Conservation (phyloP, 1,140 invertebrate genomes). For the Saccostrea echinata region DNA sequence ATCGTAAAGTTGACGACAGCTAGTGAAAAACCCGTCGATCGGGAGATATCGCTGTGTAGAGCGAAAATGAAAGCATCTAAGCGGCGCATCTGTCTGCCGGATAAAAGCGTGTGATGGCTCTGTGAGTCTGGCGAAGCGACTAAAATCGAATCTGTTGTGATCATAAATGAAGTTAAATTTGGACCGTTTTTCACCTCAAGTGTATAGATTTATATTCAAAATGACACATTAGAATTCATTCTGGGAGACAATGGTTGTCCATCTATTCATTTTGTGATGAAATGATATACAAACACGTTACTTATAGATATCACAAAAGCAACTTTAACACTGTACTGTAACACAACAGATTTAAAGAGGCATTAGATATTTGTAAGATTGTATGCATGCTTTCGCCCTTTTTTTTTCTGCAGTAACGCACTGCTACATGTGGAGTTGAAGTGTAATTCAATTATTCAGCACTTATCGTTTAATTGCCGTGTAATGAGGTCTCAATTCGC, state of each 20-base stretch:
- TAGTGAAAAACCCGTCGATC: constrained; percentile 6
- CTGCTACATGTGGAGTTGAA: not conserved
- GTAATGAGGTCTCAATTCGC: constrained; percentile 17
- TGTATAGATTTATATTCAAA: not conserved
- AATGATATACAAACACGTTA: no score
- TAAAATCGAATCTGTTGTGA: not conserved
- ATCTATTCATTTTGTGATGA: not conserved
- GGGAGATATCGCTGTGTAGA: not conserved
- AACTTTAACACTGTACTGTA: no score
- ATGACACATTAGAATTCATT: not conserved
- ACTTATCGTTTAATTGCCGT: constrained; percentile 34
- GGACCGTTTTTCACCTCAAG: not conserved
- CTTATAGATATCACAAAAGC: no score
- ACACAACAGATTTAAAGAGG: no score
- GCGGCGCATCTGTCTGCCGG: not conserved
- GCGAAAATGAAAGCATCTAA: constrained; percentile 10
- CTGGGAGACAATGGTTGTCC: not conserved
- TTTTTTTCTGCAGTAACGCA: not conserved
- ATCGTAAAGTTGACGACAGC: constrained; percentile 24
- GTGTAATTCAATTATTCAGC: constrained; percentile 27
- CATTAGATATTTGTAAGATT: no score
- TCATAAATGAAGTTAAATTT: not conserved
- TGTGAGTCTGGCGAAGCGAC: not conserved
- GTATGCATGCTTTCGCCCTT: no score
- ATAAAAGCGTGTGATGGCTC: not conserved